Evolutionary conservation across 2,113 vertebrate genomes (phyloP).

Genomic region (Pygoscelis antarcticus): DNA sequence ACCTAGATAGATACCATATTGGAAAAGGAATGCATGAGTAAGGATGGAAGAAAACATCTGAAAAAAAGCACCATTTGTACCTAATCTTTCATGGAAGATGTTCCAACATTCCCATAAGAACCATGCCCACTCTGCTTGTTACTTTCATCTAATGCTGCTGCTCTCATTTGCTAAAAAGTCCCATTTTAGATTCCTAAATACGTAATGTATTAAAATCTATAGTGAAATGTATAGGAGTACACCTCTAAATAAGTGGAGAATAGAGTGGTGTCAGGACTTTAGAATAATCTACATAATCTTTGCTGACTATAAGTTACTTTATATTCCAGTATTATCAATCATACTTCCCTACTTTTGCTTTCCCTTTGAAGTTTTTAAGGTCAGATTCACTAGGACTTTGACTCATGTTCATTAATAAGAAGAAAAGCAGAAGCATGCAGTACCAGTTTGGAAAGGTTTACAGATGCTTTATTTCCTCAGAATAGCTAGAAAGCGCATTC

Average conservation of each 20-base stretch:
- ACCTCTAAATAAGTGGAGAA: neutral
- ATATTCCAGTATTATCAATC: neutral
- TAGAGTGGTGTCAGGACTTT: neutral
- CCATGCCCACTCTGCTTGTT: neutral
- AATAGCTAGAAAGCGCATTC: neutral
- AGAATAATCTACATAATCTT: neutral
- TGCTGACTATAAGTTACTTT: neutral
- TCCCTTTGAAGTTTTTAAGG: neutral
- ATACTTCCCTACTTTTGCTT: neutral
- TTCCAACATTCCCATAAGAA: neutral
- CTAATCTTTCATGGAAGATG: neutral
- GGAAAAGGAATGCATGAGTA: neutral
- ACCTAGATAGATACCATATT: neutral
- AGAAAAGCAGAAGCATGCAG: neutral
- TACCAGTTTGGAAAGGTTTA: neutral
- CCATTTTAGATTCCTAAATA: neutral
- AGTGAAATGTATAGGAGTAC: neutral
- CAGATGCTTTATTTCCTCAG: neutral
- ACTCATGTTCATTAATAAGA: neutral
- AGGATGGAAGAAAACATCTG: neutral
- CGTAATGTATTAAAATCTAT: neutral
- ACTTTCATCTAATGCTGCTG: neutral
- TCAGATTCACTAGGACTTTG: neutral
- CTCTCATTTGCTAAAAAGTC: neutral
- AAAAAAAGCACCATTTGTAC: neutral